Conservation (phyloP, 2,797 vertebrate genomes). For the Liasis olivaceus region DNA sequence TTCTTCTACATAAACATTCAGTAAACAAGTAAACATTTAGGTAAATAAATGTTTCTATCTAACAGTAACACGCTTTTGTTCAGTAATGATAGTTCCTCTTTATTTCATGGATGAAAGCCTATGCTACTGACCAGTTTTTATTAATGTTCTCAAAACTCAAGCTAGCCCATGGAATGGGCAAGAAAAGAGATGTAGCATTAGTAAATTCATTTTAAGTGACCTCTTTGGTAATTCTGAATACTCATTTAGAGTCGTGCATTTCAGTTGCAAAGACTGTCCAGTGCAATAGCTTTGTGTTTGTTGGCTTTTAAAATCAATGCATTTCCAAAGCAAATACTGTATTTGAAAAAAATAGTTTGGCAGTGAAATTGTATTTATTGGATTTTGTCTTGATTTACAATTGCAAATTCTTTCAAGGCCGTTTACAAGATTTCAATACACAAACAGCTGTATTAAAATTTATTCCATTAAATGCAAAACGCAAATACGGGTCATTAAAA, state of each 20-base stretch:
- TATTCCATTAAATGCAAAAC: background rate
- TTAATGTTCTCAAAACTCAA: slow-evolving; percentile 17
- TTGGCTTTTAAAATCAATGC: background rate
- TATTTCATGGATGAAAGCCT: slow-evolving; percentile 48
- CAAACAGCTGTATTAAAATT: background rate
- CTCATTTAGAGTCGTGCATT: background rate
- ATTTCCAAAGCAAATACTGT: background rate
- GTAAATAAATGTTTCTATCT: slow-evolving; percentile 49
- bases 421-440: background rate
- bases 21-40: background rate
- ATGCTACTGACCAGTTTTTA: slow-evolving; percentile 43
- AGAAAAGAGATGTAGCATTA: slow-evolving; percentile 20
- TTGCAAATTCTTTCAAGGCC: background rate
- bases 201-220: slow-evolving; percentile 33
- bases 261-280: background rate
- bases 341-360: background rate
- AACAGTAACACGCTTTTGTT: slow-evolving; percentile 50
- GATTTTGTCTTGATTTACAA: background rate
- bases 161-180: background rate
- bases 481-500: background rate
- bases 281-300: background rate
- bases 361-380: background rate
- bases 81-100: slow-evolving; percentile 36
- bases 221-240: background rate
- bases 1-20: slow-evolving; percentile 41